Evolutionary conservation across 2,797 vertebrate species (phyloP).

Genomic region (Trachurus trachurus): DNA sequence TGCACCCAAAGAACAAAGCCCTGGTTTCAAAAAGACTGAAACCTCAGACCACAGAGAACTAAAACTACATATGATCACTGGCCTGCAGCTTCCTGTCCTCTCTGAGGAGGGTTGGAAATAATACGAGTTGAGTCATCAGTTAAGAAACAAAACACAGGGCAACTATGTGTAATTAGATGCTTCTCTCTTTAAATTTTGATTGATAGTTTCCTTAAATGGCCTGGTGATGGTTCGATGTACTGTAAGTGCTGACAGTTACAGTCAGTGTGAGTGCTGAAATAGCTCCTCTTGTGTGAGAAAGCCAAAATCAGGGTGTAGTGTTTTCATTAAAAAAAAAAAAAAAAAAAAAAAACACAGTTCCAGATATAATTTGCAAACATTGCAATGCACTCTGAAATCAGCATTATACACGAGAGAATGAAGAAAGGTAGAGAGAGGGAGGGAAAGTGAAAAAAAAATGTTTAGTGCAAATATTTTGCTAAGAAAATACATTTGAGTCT

Average conservation of each 20-base stretch:
- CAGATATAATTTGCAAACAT: slow-evolving; percentile 15
- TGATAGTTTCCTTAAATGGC: slow-evolving; percentile 65
- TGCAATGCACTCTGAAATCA: background rate
- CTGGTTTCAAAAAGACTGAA: slow-evolving; percentile 42
- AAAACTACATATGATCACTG: slow-evolving; percentile 51
- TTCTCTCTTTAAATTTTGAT: slow-evolving; percentile 58
- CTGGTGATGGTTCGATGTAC: slow-evolving; percentile 17
- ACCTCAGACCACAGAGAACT: slow-evolving; percentile 54
- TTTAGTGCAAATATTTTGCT: slow-evolving; percentile 15
- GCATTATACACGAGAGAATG: background rate
- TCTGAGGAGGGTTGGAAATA: slow-evolving; percentile 36
- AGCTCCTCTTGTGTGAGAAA: slow-evolving; percentile 23
- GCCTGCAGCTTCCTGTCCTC: slow-evolving; percentile 47
- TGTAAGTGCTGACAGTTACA: slow-evolving; percentile 27
- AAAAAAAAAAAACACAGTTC: background rate
- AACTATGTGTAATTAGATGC: slow-evolving; percentile 61
- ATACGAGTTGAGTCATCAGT: slow-evolving; percentile 34
- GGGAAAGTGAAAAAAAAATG: background rate
- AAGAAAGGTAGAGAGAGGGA: background rate
- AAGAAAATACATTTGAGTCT: slow-evolving; percentile 32
- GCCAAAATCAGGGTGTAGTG: slow-evolving; percentile 31
- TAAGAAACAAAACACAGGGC: slow-evolving; percentile 54
- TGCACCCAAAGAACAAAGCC: slow-evolving; percentile 44
- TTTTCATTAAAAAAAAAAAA: slow-evolving; percentile 7
- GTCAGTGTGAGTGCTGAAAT: slow-evolving; percentile 39